phyloP scores from a whole-genome alignment of 2,113 vertebrate species.

The Phaethon lepturus region DNA sequence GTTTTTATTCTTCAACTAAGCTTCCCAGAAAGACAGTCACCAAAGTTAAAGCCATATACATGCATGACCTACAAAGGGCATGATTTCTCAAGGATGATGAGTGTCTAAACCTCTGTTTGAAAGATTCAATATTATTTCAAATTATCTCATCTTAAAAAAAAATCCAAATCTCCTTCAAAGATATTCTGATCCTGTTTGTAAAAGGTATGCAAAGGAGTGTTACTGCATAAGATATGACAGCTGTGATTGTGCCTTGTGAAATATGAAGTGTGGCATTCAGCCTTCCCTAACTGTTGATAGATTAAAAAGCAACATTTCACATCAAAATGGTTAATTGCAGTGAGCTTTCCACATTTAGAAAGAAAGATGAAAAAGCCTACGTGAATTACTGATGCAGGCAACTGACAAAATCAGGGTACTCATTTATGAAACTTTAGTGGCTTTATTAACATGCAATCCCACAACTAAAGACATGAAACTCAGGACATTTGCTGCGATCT shows the following conservation, averaged over 20 bases:
- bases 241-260: neutral
- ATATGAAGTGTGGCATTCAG: neutral
- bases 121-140: neutral
- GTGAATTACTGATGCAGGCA: neutral
- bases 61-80: neutral
- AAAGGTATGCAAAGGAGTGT: neutral
- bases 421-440: neutral
- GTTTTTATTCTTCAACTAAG: neutral
- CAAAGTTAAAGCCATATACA: neutral
- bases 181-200: neutral
- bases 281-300: neutral
- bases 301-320: neutral
- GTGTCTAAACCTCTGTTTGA: neutral
- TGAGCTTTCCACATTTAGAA: neutral
- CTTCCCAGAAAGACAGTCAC: neutral
- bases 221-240: neutral
- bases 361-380: neutral
- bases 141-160: neutral
- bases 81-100: neutral
- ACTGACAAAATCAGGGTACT: neutral
- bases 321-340: constrained; percentile 22
- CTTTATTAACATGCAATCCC: neutral
- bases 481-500: neutral
- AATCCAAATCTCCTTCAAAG: neutral
- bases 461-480: neutral